These are phyloP conservation scores for Gadopsis bispinosus DNA, from an alignment of 2,797 vertebrate genomes.

Conservation along the genomic window DNA sequence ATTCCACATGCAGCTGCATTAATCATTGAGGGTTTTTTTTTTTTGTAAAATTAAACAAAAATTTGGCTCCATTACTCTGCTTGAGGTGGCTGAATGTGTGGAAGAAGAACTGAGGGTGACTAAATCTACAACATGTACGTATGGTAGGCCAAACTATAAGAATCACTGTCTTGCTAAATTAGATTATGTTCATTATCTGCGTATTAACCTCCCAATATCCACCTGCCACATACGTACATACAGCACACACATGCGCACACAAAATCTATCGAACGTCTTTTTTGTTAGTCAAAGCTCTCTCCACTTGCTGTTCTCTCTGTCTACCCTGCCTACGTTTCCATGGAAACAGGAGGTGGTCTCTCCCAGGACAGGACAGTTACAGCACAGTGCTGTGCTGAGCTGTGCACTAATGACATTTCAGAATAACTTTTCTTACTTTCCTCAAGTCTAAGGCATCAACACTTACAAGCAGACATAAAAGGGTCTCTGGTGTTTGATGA, in stretches of 20 bases:
- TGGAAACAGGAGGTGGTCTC: slow-evolving; percentile 86
- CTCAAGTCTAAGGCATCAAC: slow-evolving; percentile 64
- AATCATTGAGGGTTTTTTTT: neutral
- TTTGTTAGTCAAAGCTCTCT: slow-evolving; percentile 55
- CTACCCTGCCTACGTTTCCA: slow-evolving; percentile 85
- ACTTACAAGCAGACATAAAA: slow-evolving; percentile 51
- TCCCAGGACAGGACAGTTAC: slow-evolving; percentile 77
- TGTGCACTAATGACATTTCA: slow-evolving; percentile 81
- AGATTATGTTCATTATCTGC: slow-evolving; percentile 63
- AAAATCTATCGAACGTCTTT: slow-evolving; percentile 58
- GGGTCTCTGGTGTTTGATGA: slow-evolving; percentile 29
- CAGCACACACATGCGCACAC: slow-evolving; percentile 3
- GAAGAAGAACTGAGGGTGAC: slow-evolving; percentile 28
- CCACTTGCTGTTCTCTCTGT: slow-evolving; percentile 66
- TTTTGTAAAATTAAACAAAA: neutral
- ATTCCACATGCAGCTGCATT: neutral
- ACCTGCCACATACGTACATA: slow-evolving; percentile 34
- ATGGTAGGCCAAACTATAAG: slow-evolving; percentile 43
- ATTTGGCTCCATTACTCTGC: neutral
- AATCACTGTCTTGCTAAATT: slow-evolving; percentile 58
- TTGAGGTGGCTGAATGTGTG: slow-evolving; percentile 7
- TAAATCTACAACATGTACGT: slow-evolving; percentile 51
- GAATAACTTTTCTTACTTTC: slow-evolving; percentile 75
- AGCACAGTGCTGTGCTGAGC: slow-evolving; percentile 77
- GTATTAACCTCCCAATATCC: slow-evolving; percentile 44